phyloP scores from a whole-genome alignment of 2,113 vertebrate species.

The Chlamydotis undulata region DNA sequence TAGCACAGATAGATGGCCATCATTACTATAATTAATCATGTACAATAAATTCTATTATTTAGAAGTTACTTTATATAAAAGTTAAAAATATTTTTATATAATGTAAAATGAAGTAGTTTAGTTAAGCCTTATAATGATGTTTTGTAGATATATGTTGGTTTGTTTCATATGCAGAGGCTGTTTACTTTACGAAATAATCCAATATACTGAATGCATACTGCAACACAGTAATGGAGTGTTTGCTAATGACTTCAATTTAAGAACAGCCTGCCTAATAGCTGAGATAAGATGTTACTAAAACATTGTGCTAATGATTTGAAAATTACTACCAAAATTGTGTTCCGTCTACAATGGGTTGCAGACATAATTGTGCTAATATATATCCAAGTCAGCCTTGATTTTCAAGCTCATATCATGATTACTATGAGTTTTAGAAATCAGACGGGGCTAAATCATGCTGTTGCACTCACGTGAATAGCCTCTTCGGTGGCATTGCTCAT shows the following conservation, averaged over 20 bases:
- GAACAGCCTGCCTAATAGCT: slow-evolving; percentile 32
- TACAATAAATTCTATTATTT: slow-evolving; percentile 57
- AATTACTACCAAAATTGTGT: slow-evolving; percentile 52
- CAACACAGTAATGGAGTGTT: slow-evolving; percentile 21
- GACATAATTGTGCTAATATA: slow-evolving; percentile 43
- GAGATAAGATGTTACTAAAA: slow-evolving; percentile 45
- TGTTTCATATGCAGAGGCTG: slow-evolving; percentile 26
- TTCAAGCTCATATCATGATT: slow-evolving; percentile 10
- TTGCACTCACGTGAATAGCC: neutral
- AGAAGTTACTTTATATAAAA: slow-evolving; percentile 27
- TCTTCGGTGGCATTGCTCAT: neutral
- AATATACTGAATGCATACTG: slow-evolving; percentile 9
- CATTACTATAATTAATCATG: slow-evolving; percentile 57
- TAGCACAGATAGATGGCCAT: slow-evolving; percentile 36
- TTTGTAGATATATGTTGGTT: slow-evolving; percentile 27
- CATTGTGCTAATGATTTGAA: slow-evolving; percentile 43
- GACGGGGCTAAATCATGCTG: neutral
- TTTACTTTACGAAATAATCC: slow-evolving; percentile 43
- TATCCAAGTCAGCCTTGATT: slow-evolving; percentile 25
- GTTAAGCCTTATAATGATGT: slow-evolving; percentile 33
- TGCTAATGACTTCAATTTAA: slow-evolving; percentile 57
- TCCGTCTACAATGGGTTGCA: neutral
- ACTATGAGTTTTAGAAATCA: neutral
- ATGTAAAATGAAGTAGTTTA: slow-evolving; percentile 34
- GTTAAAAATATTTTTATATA: slow-evolving; percentile 27